Percentiles rank a stretch among this genome's conserved stretches.
These are phyloP conservation scores for Takifugu rubripes DNA, from an alignment of 2,797 vertebrate genomes.

Conservation along the genomic window DNA sequence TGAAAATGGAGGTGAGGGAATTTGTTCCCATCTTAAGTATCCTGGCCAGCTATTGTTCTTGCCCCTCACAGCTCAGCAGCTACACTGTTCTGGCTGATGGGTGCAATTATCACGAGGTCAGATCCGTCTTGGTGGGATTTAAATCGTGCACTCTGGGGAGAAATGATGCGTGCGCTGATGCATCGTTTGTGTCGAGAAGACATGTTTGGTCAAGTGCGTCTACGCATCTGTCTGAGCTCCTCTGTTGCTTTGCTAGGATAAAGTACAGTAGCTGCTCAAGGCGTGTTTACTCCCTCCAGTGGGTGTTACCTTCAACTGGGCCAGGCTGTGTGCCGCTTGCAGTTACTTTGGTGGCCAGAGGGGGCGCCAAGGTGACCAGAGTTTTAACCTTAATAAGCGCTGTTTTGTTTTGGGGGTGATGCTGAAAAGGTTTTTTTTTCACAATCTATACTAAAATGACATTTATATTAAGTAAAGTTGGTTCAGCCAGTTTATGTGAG, in stretches of 20 bases:
- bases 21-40: too few relatives aligned
- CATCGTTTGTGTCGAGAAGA: background rate
- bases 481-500: too few relatives aligned
- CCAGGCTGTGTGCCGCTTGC: background rate
- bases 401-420: too few relatives aligned
- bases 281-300: background rate
- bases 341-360: background rate
- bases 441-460: too few relatives aligned
- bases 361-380: background rate
- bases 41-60: background rate
- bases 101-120: background rate
- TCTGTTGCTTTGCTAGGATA: constrained; percentile 9
- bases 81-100: background rate
- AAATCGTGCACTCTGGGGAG: constrained; percentile 1
- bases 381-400: background rate
- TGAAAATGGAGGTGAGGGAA: too few relatives aligned
- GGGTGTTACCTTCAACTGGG: background rate
- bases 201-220: constrained; percentile 1
- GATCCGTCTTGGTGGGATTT: background rate
- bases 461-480: too few relatives aligned
- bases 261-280: constrained; percentile 2
- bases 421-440: too few relatives aligned
- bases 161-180: background rate
- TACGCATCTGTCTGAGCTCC: background rate
- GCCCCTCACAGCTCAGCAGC: background rate